Conservation (phyloP, 2,888 invertebrate species). For the Acrobasis consociella region DNA sequence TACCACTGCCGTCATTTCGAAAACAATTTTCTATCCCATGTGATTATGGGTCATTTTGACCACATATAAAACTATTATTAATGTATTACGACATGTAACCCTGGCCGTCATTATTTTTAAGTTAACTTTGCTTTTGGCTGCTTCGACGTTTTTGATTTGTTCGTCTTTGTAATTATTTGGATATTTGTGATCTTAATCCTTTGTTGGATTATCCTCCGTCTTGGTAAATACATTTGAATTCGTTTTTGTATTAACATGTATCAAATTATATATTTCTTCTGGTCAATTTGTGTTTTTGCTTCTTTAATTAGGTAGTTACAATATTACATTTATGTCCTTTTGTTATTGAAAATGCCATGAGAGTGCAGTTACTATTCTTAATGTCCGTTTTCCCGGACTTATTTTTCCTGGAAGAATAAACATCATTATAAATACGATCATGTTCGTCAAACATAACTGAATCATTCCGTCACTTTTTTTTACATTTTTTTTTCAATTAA, state of each 20-base stretch:
- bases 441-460: too few relatives aligned
- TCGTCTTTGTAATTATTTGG: constrained; percentile 39
- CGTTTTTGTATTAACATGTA: not conserved
- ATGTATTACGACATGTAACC: constrained; percentile 64
- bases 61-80: constrained; percentile 75
- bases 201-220: not conserved
- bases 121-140: constrained; percentile 44
- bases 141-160: constrained; percentile 35
- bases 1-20: constrained; percentile 59
- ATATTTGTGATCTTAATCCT: constrained; percentile 33
- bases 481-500: too few relatives aligned
- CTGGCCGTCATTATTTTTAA: constrained; percentile 53
- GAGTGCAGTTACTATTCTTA: too few relatives aligned
- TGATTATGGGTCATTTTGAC: constrained; percentile 77
- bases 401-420: too few relatives aligned
- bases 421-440: too few relatives aligned
- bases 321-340: too few relatives aligned
- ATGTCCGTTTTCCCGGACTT: too few relatives aligned
- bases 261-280: not conserved
- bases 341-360: too few relatives aligned
- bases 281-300: not conserved
- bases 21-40: constrained; percentile 80
- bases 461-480: too few relatives aligned
- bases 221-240: not conserved
- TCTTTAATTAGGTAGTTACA: too few relatives aligned